These are phyloP conservation scores for Pantelozetes paolii DNA, from an alignment of 2,888 invertebrate species.

Conservation along the genomic window DNA sequence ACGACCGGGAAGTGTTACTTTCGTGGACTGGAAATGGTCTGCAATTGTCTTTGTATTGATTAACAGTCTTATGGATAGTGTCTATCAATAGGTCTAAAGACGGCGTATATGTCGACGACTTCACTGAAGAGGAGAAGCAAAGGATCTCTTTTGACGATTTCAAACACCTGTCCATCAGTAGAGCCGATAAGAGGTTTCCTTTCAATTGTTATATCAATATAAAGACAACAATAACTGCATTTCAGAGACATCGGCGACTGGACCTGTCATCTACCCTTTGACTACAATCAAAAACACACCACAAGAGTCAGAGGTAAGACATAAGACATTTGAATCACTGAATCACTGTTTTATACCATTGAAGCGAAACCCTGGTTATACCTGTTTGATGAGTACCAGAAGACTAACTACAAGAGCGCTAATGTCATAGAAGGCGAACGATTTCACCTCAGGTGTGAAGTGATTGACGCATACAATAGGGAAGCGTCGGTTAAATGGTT, in stretches of 20 bases:
- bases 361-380: constrained; percentile 25
- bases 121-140: neutral
- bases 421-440: constrained; percentile 39
- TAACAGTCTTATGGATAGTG: neutral
- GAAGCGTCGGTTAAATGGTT: constrained; percentile 32
- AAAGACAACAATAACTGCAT: neutral
- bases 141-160: neutral
- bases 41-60: neutral
- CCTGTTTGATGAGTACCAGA: constrained; percentile 34
- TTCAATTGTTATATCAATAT: neutral
- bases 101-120: neutral
- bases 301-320: constrained; percentile 46
- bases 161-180: constrained; percentile 11
- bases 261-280: constrained; percentile 41
- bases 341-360: too few species aligned
- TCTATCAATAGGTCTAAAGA: constrained; percentile 2
- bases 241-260: constrained; percentile 45
- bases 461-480: constrained; percentile 4
- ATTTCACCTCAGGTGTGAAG: constrained; percentile 33
- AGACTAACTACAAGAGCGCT: constrained; percentile 35
- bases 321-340: too few species aligned
- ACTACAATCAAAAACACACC: constrained; percentile 43
- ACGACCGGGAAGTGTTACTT: too few species aligned
- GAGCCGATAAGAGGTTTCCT: constrained; percentile 23
- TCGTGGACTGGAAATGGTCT: constrained; percentile 13